Evolutionary conservation across 1,140 invertebrate species (phyloP), one percentile per base, ranked within the genome.

Genomic region (Charaxes varanes): DNA sequence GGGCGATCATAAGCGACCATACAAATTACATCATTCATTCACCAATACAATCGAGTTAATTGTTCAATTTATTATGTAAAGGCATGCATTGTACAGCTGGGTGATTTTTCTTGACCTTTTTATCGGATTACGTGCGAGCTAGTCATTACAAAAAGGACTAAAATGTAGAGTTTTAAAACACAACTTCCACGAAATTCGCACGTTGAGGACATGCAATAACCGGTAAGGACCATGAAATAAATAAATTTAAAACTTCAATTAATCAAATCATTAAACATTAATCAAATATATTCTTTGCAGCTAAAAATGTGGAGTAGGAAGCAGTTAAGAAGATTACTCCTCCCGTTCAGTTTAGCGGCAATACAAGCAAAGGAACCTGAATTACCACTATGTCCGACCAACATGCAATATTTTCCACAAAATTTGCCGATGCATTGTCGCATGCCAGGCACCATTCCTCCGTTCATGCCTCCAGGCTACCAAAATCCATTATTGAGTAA

Each of bases 401-500:
- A 72, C 13, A 53, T 79, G 6, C 52, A 70, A 26, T 82, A 44
- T 45, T 71, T 79, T 8, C 78, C 78, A 14, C 78, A 82, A 53
- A 61, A 53, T 17, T 41, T 82, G 2, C 78, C 78, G 4, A 79
- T 82, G 78, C 77, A 79, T 34, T 81, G 77, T 23, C 55, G 70
- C 15, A 60, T 81, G 62, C 67, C 71, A 5, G 47, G 43, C 4
- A 54, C 46, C 14, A 26, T n/a, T 3, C n/a, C 18, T 23, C 18
- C 49, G 6, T 41, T 43, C 27, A 42, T 53, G 6, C 55, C 53
- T 6, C 54, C 50, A 10, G 42, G 44, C 16, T 62, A 45, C 21
- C 62, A 44, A 31, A 56, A 32, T 15, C 53, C 35, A 10, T 41
- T 46, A 15, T 6, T 18, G 11, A 16, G 7, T n/a, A 31, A 31